Evolutionary conservation across 2,113 vertebrate species (phyloP).

Genomic region (Zosterops japonicus): DNA sequence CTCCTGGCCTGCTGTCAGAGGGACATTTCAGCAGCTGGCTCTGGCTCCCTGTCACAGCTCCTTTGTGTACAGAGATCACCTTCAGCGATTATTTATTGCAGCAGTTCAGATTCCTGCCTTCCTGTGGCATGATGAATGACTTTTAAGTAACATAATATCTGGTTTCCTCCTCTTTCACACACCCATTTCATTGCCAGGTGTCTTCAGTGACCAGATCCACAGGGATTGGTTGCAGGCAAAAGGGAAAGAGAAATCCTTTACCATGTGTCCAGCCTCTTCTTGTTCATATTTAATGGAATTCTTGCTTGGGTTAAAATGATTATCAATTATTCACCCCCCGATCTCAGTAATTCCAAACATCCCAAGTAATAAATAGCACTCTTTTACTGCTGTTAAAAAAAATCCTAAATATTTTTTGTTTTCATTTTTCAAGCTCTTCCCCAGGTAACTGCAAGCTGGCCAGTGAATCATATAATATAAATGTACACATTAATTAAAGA

Average conservation of each 20-base stretch:
- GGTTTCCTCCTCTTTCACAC: conserved; percentile 57
- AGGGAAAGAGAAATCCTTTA: conserved; percentile 50
- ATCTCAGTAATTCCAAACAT: conserved; percentile 19
- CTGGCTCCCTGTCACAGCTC: background rate
- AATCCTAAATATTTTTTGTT: background rate
- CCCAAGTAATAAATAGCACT: background rate
- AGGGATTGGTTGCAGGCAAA: conserved; percentile 57
- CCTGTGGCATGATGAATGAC: conserved; percentile 69
- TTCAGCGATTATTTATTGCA: conserved; percentile 6
- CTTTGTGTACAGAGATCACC: conserved; percentile 37
- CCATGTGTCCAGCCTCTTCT: background rate
- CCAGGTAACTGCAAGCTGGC: background rate
- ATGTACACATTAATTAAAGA: background rate
- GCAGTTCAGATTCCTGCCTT: conserved; percentile 63
- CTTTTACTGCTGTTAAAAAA: background rate
- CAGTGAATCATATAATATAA: background rate
- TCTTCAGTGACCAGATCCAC: conserved; percentile 34
- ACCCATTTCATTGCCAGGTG: conserved; percentile 65
- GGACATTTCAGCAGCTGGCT: background rate
- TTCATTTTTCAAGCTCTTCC: background rate
- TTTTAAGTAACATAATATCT: conserved; percentile 73
- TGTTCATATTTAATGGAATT: conserved; percentile 65
- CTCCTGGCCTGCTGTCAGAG: background rate
- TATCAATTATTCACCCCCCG: conserved; percentile 46
- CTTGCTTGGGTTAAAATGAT: conserved; percentile 43